phyloP scores from a whole-genome alignment of 1,140 invertebrate species.

The Bacillus rossius region DNA sequence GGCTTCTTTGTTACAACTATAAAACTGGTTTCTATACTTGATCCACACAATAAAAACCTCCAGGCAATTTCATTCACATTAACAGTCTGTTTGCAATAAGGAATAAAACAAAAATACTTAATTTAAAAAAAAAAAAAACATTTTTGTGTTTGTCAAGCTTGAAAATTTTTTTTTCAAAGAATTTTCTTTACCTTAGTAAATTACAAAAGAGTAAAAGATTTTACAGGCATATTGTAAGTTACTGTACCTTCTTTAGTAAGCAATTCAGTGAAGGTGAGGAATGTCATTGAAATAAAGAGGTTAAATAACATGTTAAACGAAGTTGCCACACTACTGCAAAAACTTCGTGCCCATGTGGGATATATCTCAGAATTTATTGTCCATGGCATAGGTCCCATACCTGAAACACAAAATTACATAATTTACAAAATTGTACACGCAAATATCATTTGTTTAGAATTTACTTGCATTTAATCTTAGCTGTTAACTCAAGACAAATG shows the following conservation, averaged over 20 bases:
- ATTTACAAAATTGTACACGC: neutral
- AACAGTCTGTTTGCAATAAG: too few relatives aligned
- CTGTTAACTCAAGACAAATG: too few relatives aligned
- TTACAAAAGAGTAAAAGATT: slow-evolving; percentile 1
- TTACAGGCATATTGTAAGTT: neutral
- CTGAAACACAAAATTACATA: slow-evolving; percentile 16
- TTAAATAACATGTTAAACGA: slow-evolving; percentile 56
- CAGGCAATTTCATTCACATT: neutral
- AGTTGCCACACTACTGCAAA: slow-evolving; percentile 51
- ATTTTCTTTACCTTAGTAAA: neutral
- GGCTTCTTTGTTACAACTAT: too few relatives aligned
- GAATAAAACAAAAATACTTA: neutral
- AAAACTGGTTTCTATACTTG: neutral
- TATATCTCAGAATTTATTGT: slow-evolving; percentile 61
- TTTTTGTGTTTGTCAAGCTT: neutral
- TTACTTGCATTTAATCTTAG: neutral
- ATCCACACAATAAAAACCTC: neutral
- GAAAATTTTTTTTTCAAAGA: neutral
- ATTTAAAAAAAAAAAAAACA: neutral
- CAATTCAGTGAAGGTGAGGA: slow-evolving; percentile 41
- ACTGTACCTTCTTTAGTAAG: slow-evolving; percentile 30
- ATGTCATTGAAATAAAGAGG: slow-evolving; percentile 54
- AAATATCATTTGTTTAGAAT: neutral
- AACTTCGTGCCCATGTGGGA: slow-evolving; percentile 54
- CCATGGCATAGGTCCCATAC: slow-evolving; percentile 62